Conservation (phyloP, 2,797 vertebrate species). For the Tragelaphus eurycerus region DNA sequence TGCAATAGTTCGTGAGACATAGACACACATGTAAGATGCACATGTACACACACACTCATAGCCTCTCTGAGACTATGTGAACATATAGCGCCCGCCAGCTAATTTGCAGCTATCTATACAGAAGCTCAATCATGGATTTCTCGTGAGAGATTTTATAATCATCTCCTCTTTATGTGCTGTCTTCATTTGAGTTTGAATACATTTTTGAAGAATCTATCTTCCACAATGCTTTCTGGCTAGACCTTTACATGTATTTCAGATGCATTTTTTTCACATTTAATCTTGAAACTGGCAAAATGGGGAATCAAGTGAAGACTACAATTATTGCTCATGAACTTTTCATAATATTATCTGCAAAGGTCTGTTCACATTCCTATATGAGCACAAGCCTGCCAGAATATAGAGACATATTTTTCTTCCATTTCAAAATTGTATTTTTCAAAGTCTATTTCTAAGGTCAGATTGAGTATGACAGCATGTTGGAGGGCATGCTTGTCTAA, state of each 20-base stretch:
- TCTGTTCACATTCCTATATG: background rate
- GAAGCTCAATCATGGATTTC: constrained; percentile 26
- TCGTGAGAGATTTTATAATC: background rate
- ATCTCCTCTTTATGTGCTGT: constrained; percentile 20
- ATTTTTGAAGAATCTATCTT: background rate
- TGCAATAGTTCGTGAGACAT: background rate
- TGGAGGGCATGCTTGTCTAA: background rate
- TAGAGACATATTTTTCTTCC: background rate
- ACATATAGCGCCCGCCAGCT: background rate
- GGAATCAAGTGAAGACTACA: constrained; percentile 22
- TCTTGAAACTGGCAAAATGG: constrained; percentile 42
- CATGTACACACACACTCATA: background rate
- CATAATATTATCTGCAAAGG: background rate
- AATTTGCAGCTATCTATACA: background rate
- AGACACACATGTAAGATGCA: background rate
- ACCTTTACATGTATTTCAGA: constrained; percentile 46
- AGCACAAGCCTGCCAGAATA: background rate
- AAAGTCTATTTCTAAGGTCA: background rate
- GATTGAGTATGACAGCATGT: background rate
- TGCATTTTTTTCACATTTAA: constrained; percentile 51
- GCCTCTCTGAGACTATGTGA: background rate
- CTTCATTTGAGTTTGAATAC: background rate
- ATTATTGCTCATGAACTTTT: constrained; percentile 42
- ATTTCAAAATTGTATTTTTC: constrained; percentile 22
- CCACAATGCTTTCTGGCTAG: background rate